Evolutionary conservation across 2,797 vertebrate species (phyloP), one percentile per base, ranked within the genome.

Genomic region (Xerus rutilus): DNA sequence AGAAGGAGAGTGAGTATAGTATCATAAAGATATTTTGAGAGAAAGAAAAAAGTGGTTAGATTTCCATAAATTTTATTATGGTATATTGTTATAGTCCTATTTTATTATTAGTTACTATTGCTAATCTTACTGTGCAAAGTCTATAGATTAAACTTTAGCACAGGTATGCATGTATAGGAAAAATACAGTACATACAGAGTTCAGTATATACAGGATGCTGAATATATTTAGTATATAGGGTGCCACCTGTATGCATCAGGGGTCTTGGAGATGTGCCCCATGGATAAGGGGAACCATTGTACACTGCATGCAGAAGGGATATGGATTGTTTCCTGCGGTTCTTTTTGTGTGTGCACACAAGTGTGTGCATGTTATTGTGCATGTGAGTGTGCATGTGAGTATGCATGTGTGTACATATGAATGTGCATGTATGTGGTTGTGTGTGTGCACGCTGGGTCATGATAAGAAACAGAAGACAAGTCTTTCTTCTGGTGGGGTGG

Each of bases 361-460:
- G 43, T 5, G 15, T 59, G 21, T 67, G 54, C 4, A 2, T 65
- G 17, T 9, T 10, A 9, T 9, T 14, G 1, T 13, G 8, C 62
- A 70, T 21, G 4, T 4, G 14, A 45, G 11, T 14, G 5, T 73
- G 35, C 23, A 5, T 23, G 6, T 35, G 39, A 39, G 39, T 39
- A 39, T 39, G 1, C 69, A 5, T 70, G 45, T 70, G n/a, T 10
- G 17, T 54, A 1, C 17, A 45, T 77, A 43, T 32, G 52, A 45
- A 9, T 59, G 30, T 57, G 0, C 2, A 13, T 15, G 0, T 21
- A 9, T 59, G 30, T 57, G 0, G 2, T 13, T 15, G 0, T 21
- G 35, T 14, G 28, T 1, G 5, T 45, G 39, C 25, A 10, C 49
- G 23, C 30, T 83, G 25, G 12, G 30, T 73, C 62, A 17, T 2